Evolutionary conservation across 2,888 invertebrate species (phyloP).

Genomic region (Spialia ferax): DNA sequence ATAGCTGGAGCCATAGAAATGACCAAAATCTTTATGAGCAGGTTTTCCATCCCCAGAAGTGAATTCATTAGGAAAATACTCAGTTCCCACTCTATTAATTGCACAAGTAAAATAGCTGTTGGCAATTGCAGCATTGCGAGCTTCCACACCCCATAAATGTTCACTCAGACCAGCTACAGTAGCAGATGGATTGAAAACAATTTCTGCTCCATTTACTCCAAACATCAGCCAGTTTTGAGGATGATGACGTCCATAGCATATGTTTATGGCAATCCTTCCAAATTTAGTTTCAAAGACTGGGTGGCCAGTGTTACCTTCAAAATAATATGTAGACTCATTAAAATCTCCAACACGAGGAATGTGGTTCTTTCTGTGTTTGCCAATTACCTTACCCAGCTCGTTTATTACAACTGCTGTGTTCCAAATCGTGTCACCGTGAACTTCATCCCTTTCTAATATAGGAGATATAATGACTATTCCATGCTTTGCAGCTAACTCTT

Average conservation of each 20-base stretch:
- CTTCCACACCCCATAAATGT: slow-evolving; percentile 98
- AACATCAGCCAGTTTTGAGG: slow-evolving; percentile 99
- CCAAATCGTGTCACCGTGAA: slow-evolving; percentile 96
- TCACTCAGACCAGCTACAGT: slow-evolving; percentile 94
- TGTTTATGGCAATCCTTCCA: slow-evolving; percentile 97
- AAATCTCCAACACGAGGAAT: slow-evolving; percentile 99
- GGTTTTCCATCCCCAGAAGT: slow-evolving; percentile 89
- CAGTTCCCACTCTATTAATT: slow-evolving; percentile 97
- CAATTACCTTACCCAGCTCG: slow-evolving; percentile 94
- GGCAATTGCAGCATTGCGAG: slow-evolving; percentile 98
- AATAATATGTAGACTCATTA: slow-evolving; percentile 99
- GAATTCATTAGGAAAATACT: slow-evolving; percentile 89
- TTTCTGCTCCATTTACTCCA: slow-evolving; percentile 98
- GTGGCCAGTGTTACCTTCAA: slow-evolving; percentile 98
- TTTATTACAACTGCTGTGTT: slow-evolving; percentile 98
- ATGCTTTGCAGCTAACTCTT: slow-evolving; percentile 91
- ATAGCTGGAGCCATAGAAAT: slow-evolving; percentile 99
- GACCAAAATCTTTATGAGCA: slow-evolving; percentile 96
- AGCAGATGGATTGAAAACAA: slow-evolving; percentile 99
- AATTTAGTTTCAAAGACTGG: slow-evolving; percentile 96
- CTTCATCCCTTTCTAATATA: slow-evolving; percentile 96
- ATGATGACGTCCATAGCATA: slow-evolving; percentile 99
- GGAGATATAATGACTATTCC: slow-evolving; percentile 98
- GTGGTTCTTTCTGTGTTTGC: slow-evolving; percentile 99
- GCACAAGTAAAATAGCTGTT: slow-evolving; percentile 98